Base-by-base conservation (phyloP, 2,113 vertebrate species). In the Stegastes partitus region DNA sequence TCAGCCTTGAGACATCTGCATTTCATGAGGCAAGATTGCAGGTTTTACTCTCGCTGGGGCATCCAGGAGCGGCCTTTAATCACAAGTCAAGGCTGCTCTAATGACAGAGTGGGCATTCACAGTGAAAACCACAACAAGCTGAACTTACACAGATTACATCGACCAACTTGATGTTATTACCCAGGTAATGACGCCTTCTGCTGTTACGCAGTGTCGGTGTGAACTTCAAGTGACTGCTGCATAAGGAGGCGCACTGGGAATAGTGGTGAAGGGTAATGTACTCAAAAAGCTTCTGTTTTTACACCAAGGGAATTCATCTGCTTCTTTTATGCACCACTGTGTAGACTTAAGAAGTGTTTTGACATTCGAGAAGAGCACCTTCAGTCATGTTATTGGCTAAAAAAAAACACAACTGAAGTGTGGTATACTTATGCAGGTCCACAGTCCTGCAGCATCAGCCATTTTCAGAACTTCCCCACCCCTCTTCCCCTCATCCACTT, bases 1-100 rank as follows among this genome's bases (percentile, higher is more conserved):
- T 81, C 73, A 57, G 39, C 66, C 59, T 22, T 14, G 61, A 77
- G 64, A 86, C 76, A 81, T 87, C 81, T 86, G 89, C 62, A 73
- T 69, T 87, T 86, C 47, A 79, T 79, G 61, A 80, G 75, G 61
- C 37, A 63, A 56, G 59, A 73, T 44, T 83, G 59, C 37, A 73
- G 64, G 69, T 70, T 82, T 77, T 59, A 83, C 54, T 86, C 70
- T 54, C 23, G 8, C 67, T 62, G 58, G 65, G 65, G 50, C 53
- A 77, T 65, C 59, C 2, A 57, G 34, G 69, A 66, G 54, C 31
- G 21, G 31, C 56, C 74, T 87, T 84, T 87, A 70, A 90, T 89
- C 81, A 87, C 51, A 66, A 59, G 68, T 49, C 54, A 79, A 61
- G 68, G 67, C 59, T 39, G 16, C 45, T 80, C 22, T 72, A 84